phyloP scores from a whole-genome alignment of 2,888 invertebrate genomes.

The Deilephila porcellus region DNA sequence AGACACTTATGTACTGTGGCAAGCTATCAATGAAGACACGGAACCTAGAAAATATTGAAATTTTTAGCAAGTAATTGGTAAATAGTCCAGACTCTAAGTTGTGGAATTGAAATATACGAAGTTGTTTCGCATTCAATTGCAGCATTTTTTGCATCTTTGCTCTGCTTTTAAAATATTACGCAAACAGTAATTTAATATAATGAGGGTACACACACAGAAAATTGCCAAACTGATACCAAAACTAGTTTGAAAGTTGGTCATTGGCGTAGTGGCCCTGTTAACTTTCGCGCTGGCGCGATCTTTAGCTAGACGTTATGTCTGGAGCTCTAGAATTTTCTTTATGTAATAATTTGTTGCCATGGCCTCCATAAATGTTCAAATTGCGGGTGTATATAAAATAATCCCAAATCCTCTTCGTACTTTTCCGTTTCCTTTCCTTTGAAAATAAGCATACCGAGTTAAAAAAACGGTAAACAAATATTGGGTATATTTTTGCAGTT shows the following conservation, averaged over 20 bases:
- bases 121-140: constrained; percentile 1
- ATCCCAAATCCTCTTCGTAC: no score
- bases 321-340: background rate
- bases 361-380: background rate
- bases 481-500: no score
- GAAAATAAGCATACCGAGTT: no score
- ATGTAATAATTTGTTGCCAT: background rate
- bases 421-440: no score
- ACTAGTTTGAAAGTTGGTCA: constrained; percentile 11
- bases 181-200: background rate
- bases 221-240: background rate
- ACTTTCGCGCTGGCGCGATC: background rate
- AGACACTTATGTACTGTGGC: no score
- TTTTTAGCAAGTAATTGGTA: no score
- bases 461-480: no score
- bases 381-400: no score
- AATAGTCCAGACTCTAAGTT: no score
- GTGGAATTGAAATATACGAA: no score
- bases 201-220: background rate
- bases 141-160: background rate
- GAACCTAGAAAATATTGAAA: no score
- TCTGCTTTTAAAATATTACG: constrained; percentile 1
- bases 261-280: background rate
- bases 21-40: no score
- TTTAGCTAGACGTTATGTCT: background rate